A percentile compares a stretch with the other conserved stretches of the same genome.
Conservation (phyloP, 1,140 invertebrate genomes). For the Paramacrobiotus metropolitanus region DNA sequence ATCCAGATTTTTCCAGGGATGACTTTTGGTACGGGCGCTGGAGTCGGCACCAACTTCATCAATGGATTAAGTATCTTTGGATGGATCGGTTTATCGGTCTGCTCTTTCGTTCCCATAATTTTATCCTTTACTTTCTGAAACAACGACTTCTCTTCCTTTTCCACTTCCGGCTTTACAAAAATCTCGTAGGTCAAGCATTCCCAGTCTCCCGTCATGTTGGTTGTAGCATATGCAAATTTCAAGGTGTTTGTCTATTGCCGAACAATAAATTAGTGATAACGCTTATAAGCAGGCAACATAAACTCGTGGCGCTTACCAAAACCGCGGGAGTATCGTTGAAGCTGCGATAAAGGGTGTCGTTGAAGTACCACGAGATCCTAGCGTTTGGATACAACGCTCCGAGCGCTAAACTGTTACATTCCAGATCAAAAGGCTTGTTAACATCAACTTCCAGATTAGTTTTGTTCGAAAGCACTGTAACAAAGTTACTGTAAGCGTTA, state of each 20-base stretch:
- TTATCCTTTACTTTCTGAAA: background rate
- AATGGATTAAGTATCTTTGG: background rate
- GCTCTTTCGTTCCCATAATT: background rate
- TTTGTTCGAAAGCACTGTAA: background rate
- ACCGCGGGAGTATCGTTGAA: background rate
- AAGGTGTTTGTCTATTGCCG: background rate
- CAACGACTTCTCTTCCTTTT: background rate
- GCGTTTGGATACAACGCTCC: background rate
- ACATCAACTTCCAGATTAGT: background rate
- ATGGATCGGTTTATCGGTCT: background rate
- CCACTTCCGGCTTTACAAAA: background rate
- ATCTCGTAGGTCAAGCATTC: background rate
- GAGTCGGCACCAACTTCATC: background rate
- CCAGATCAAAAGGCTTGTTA: background rate
- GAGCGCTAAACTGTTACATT: background rate
- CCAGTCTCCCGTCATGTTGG: background rate
- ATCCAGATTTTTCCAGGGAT: background rate
- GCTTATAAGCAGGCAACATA: background rate
- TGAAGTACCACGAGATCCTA: background rate
- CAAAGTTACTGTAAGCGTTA: background rate
- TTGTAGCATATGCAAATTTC: background rate
- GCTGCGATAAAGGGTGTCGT: background rate
- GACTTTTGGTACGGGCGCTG: background rate
- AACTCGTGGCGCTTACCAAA: background rate
- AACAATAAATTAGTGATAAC: background rate